Percentiles rank a stretch among this genome's conserved stretches.
Conservation (phyloP, 2,888 invertebrate genomes). For the Acrobasis suavella region DNA sequence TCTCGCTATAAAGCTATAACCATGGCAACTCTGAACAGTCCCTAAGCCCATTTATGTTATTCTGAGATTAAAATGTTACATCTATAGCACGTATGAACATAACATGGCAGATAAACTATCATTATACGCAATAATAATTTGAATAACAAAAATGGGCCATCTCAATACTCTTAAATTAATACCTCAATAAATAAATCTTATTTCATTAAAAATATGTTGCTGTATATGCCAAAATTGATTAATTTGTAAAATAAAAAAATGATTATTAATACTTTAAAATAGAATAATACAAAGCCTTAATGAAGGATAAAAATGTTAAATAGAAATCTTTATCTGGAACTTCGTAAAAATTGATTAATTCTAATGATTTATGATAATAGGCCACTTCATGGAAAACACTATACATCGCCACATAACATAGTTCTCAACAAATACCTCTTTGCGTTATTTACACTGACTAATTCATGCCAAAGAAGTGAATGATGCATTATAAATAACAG, state of each 20-base stretch:
- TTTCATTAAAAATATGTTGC: constrained; percentile 37
- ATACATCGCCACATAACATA: constrained; percentile 64
- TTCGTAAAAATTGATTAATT: constrained; percentile 62
- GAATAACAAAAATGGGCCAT: constrained; percentile 20
- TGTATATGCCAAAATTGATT: constrained; percentile 42
- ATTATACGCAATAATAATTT: constrained; percentile 26
- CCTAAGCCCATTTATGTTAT: background rate
- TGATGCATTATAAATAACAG: constrained; percentile 68
- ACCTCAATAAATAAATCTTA: constrained; percentile 40
- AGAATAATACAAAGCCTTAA: constrained; percentile 70
- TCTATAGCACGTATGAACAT: constrained; percentile 8
- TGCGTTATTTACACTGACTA: constrained; percentile 76
- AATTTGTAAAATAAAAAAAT: constrained; percentile 53
- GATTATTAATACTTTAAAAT: constrained; percentile 71
- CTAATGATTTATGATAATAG: constrained; percentile 56
- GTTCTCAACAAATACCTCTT: constrained; percentile 67
- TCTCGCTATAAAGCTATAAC: constrained; percentile 26
- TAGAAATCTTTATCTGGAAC: constrained; percentile 70
- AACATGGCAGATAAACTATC: constrained; percentile 18
- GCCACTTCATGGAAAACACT: constrained; percentile 67
- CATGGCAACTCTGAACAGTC: constrained; percentile 1
- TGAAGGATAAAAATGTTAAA: constrained; percentile 64
- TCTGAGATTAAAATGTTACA: constrained; percentile 3
- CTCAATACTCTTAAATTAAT: constrained; percentile 29
- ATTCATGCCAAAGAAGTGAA: constrained; percentile 67